Conservation (phyloP, 2,113 vertebrate species). For the Martes martes region DNA sequence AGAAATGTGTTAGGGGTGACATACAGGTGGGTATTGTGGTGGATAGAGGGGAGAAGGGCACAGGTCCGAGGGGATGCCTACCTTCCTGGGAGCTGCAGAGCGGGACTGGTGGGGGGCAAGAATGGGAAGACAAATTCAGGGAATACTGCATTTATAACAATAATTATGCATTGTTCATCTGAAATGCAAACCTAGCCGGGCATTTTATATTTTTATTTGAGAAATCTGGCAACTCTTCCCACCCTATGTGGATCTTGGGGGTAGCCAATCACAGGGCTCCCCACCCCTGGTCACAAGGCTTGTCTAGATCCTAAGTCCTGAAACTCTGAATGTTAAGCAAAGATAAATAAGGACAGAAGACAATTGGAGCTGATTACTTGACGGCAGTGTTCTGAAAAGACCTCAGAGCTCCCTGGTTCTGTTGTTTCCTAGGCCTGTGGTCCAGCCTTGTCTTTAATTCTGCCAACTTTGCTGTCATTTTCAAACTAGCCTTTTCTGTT, state of each 20-base stretch:
- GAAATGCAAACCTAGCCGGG: neutral
- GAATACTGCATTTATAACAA: neutral
- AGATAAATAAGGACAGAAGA: neutral
- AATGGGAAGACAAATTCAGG: neutral
- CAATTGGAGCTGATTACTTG: neutral
- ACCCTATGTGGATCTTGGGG: neutral
- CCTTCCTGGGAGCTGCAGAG: too few relatives aligned
- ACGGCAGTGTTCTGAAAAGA: neutral
- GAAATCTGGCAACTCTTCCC: neutral
- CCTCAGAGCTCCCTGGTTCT: neutral
- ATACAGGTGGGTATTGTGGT: neutral
- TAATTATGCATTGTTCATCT: neutral
- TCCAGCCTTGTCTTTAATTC: neutral
- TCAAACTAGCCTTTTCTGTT: neutral
- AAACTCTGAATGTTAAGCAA: neutral
- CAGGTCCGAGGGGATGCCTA: neutral
- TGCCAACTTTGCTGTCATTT: neutral
- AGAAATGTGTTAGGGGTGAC: neutral
- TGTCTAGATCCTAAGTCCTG: neutral
- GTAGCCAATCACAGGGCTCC: neutral
- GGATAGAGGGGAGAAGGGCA: accelerated
- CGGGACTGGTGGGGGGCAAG: neutral
- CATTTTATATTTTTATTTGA: neutral
- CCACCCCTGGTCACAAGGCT: neutral
- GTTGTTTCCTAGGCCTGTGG: neutral